Evolutionary conservation across 1,140 invertebrate species (phyloP), one percentile per base, ranked within the genome.

Genomic region (Tetraneura akinire): DNA sequence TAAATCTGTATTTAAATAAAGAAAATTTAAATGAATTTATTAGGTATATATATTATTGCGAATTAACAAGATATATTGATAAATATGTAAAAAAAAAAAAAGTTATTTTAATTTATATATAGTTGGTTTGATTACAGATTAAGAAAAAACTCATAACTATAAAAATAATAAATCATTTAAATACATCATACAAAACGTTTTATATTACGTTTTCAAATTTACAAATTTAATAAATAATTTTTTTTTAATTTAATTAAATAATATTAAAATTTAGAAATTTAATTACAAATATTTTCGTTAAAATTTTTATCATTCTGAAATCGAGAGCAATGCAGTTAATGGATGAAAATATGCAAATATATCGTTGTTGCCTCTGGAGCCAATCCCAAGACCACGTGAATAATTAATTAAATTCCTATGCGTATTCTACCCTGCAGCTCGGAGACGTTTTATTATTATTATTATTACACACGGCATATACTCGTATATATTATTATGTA

Each of bases 321-420:
- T 68, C 21, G 45, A 68, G 42, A 68, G 13, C 42, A 26, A 68
- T 68, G 13, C 13, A 62, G 3, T n/a, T 26, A 26, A 23, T 60
- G n/a, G 32, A 37, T 37, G 21, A 23, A 29, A 6, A 45, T 45
- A 78, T 78, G 37, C 74, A 32, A 51, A 78, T 78, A 37, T 13
- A 18, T 18, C 6, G 18, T 26, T 4, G 37, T 45, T 57, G 32
- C 29, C 37, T 42, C 14, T 14, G 8, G 21, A 78, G 26, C 71
- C 16, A 45, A 71, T 62, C 37, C 18, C 37, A 23, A 26, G 32
- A 23, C 26, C 42, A 45, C 14, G 55, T 42, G 9, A 45, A 76
- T 57, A 74, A 74, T 74, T 74, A 62, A 78, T 78, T 78, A 78
- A 78, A 78, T 78, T 53, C 32, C 51, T 76, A 76, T 57, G 32